These are phyloP conservation scores for Nomada goodeniana DNA, from an alignment of 2,888 invertebrate species.

Conservation along the genomic window DNA sequence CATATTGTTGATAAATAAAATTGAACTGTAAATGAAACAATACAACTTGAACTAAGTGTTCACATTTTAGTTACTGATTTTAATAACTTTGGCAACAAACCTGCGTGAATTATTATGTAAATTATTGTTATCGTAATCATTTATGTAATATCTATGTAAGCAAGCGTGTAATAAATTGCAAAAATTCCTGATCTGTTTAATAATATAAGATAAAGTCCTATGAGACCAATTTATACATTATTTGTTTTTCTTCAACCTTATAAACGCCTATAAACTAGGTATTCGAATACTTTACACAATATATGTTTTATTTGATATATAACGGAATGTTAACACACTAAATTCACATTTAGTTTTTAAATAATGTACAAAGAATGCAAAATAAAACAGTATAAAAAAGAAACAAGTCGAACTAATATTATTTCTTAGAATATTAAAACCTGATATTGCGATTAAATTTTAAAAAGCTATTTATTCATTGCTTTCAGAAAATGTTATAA, in stretches of 20 bases:
- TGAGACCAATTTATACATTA: slow-evolving; percentile 11
- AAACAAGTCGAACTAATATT: neutral
- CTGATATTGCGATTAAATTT: neutral
- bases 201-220: slow-evolving; percentile 55
- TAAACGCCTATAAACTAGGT: neutral
- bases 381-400: neutral
- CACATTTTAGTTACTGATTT: slow-evolving; percentile 38
- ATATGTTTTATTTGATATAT: neutral
- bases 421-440: neutral
- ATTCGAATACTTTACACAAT: neutral
- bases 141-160: slow-evolving; percentile 53
- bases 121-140: slow-evolving; percentile 48
- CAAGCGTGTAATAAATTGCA: slow-evolving; percentile 56
- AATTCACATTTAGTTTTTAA: no score
- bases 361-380: neutral
- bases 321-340: neutral
- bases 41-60: slow-evolving; percentile 37
- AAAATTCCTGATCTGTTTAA: slow-evolving; percentile 52
- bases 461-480: neutral
- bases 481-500: neutral
- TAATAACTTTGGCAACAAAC: slow-evolving; percentile 10
- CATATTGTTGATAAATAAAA: slow-evolving; percentile 40
- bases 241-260: neutral
- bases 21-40: slow-evolving; percentile 22
- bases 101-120: slow-evolving; percentile 22